Evolutionary conservation across 2,888 invertebrate genomes (phyloP).

Genomic region (Morpho achilles): DNA sequence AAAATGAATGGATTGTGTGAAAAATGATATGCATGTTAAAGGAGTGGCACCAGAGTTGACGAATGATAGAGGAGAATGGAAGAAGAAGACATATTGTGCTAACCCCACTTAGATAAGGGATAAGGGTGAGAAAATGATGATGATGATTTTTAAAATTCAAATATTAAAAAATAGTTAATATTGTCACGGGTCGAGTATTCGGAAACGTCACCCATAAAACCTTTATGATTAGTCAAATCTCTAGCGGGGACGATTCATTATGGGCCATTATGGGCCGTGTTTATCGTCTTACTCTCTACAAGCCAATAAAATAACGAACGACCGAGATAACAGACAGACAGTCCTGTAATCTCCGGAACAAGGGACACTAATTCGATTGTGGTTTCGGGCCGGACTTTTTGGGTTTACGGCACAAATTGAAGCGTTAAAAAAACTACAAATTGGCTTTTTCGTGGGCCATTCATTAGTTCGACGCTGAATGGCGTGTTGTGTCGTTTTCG

Average conservation of each 20-base stretch:
- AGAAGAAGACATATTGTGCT: too few relatives aligned
- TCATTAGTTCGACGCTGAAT: slow-evolving; percentile 73
- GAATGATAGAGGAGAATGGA: too few relatives aligned
- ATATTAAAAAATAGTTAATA: slow-evolving; percentile 27
- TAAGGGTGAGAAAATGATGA: too few relatives aligned
- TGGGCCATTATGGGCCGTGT: slow-evolving; percentile 77
- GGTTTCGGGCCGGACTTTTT: slow-evolving; percentile 75
- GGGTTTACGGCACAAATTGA: slow-evolving; percentile 77
- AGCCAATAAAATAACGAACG: slow-evolving; percentile 79
- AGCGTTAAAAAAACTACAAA: slow-evolving; percentile 78
- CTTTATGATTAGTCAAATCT: slow-evolving; percentile 77
- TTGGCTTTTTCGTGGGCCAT: slow-evolving; percentile 73
- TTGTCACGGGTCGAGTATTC: slow-evolving; percentile 57
- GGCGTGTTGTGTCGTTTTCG: slow-evolving; percentile 75
- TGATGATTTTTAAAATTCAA: slow-evolving; percentile 1
- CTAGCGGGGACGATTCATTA: slow-evolving; percentile 75
- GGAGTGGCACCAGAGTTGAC: too few relatives aligned
- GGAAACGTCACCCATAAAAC: slow-evolving; percentile 70
- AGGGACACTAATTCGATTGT: slow-evolving; percentile 80
- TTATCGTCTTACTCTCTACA: slow-evolving; percentile 77
- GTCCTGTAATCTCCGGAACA: slow-evolving; percentile 78
- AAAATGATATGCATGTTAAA: too few relatives aligned
- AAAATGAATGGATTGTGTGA: too few relatives aligned
- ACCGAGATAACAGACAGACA: slow-evolving; percentile 76
- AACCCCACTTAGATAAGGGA: too few relatives aligned